Percentiles rank a stretch among this genome's conserved stretches.
phyloP scores from a whole-genome alignment of 2,113 vertebrate genomes.

The Amphilophus citrinellus region DNA sequence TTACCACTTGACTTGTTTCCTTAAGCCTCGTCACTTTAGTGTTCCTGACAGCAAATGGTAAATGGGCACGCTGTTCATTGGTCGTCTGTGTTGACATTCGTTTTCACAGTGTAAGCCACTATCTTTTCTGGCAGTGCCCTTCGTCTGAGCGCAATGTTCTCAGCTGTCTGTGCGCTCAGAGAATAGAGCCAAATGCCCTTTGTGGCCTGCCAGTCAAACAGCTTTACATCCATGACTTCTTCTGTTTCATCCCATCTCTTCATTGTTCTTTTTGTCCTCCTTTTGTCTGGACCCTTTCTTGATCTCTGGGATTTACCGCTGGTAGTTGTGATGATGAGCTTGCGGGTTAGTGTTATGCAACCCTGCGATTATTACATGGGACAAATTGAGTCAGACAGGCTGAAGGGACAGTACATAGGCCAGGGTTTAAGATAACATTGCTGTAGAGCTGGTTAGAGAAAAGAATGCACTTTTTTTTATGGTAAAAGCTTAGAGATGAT shows the following conservation, averaged over 20 bases:
- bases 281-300: constrained; percentile 66
- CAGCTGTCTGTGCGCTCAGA: constrained; percentile 50
- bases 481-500: neutral
- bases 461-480: neutral
- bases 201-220: constrained; percentile 42
- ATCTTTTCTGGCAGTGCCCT: constrained; percentile 42
- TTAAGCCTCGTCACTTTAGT: neutral
- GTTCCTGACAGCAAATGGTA: constrained; percentile 19
- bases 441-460: neutral
- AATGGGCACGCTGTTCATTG: constrained; percentile 23
- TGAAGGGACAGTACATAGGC: constrained; percentile 52
- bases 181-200: constrained; percentile 42
- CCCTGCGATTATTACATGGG: constrained; percentile 53
- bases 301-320: constrained; percentile 69
- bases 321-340: constrained; percentile 46
- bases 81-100: constrained; percentile 43
- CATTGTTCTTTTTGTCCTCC: constrained; percentile 63
- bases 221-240: constrained; percentile 37
- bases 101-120: constrained; percentile 38
- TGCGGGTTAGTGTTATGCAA: constrained; percentile 68
- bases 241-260: constrained; percentile 35
- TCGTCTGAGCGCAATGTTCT: constrained; percentile 42
- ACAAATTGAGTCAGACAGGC: constrained; percentile 68
- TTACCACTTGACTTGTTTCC: neutral
- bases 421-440: constrained; percentile 37